Evolutionary conservation across 2,888 invertebrate species (phyloP).

Genomic region (Agrochola lychnidis): DNA sequence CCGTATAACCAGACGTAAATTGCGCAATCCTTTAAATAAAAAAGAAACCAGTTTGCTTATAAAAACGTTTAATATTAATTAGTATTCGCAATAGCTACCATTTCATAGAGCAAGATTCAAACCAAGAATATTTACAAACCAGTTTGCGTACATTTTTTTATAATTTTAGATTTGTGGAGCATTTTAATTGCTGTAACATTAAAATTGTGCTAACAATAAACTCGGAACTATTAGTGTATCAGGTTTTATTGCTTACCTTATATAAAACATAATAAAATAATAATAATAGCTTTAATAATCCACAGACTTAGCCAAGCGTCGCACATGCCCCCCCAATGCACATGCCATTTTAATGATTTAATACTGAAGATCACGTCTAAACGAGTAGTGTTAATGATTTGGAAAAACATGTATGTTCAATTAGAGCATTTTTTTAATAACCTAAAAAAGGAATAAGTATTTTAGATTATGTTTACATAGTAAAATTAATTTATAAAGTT

Average conservation of each 20-base stretch:
- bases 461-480: too few species aligned
- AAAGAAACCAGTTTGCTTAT: conserved; percentile 38
- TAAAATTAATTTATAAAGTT: too few species aligned
- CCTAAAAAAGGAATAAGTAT: too few species aligned
- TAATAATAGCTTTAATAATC: too few species aligned
- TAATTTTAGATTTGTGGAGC: conserved; percentile 34
- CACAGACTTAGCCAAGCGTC: too few species aligned
- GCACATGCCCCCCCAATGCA: too few species aligned
- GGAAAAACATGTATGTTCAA: too few species aligned
- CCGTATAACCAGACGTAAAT: neutral
- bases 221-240: neutral
- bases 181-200: conserved; percentile 15
- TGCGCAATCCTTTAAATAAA: conserved; percentile 10
- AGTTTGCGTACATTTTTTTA: conserved; percentile 11
- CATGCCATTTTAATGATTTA: too few species aligned
- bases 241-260: neutral
- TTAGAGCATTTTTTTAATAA: too few species aligned
- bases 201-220: conserved; percentile 22
- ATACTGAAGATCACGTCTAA: too few species aligned
- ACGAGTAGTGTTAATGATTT: too few species aligned
- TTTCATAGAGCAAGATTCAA: neutral
- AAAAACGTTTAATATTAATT: conserved; percentile 37
- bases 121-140: conserved; percentile 26
- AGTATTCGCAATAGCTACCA: conserved; percentile 26
- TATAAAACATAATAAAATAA: neutral